Percentiles rank a stretch among this genome's conserved stretches.
phyloP scores from a whole-genome alignment of 2,113 vertebrate genomes.

The Oceanites oceanicus region DNA sequence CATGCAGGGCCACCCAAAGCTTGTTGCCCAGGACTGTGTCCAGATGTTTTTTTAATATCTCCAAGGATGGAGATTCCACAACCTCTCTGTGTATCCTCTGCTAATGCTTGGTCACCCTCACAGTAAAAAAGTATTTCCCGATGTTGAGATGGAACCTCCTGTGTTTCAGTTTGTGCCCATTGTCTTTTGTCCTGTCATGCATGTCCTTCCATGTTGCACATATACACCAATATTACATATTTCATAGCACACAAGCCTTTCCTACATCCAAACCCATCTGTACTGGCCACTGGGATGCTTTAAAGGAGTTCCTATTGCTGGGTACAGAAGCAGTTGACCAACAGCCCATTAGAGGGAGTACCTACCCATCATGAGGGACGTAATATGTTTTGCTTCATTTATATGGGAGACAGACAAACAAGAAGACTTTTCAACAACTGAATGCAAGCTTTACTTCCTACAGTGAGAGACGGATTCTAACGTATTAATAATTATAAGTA shows the following conservation, averaged over 20 bases:
- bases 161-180: background rate
- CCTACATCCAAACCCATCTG: background rate
- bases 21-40: background rate
- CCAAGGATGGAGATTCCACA: background rate
- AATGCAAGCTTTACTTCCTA: constrained; percentile 52
- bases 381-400: background rate
- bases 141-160: background rate
- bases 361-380: accelerated
- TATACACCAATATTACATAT: background rate
- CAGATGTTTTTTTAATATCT: background rate
- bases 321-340: background rate
- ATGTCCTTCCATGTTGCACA: background rate
- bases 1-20: background rate
- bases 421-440: constrained; percentile 58
- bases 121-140: background rate
- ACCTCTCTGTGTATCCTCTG: background rate
- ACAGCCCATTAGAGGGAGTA: background rate
- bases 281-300: background rate
- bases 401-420: background rate
- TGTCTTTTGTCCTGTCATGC: background rate
- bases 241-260: background rate
- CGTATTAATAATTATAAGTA: background rate
- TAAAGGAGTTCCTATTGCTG: background rate
- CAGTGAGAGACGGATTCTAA: background rate
- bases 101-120: background rate